These are phyloP conservation scores for Drosophila recens DNA, from an alignment of 2,888 invertebrate species.

Conservation along the genomic window DNA sequence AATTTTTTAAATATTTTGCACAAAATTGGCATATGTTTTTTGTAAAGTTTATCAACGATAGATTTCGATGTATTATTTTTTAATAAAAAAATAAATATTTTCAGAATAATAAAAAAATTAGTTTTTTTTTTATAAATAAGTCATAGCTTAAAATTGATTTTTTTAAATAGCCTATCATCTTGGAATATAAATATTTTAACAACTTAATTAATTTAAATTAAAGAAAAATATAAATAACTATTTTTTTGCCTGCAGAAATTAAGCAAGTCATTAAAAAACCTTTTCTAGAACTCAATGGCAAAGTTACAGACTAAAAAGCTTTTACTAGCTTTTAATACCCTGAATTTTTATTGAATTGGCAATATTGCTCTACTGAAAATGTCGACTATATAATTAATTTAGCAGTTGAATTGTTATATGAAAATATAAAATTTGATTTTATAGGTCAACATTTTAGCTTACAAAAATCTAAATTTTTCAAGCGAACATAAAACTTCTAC, in stretches of 20 bases:
- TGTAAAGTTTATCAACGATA: constrained; percentile 40
- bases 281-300: background rate
- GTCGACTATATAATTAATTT: no score
- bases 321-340: constrained; percentile 5
- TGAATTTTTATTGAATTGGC: background rate
- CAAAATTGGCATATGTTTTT: constrained; percentile 30
- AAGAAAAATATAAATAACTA: no score
- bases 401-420: no score
- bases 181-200: no score
- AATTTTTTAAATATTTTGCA: constrained; percentile 44
- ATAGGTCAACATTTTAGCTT: no score
- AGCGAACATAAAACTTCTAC: no score
- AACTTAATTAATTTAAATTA: no score
- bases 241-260: no score
- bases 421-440: no score
- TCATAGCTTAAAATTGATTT: no score
- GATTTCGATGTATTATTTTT: constrained; percentile 52
- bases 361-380: background rate
- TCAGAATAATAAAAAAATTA: constrained; percentile 29
- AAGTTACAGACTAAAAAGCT: background rate
- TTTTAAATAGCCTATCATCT: no score
- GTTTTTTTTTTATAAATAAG: background rate
- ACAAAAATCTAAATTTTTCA: no score
- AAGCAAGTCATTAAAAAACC: background rate
- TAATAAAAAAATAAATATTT: constrained; percentile 63